A percentile compares a stretch with the other conserved stretches of the same genome.
These are phyloP conservation scores for Gymnobelideus leadbeateri DNA, from an alignment of 2,113 vertebrate species.

Conservation along the genomic window DNA sequence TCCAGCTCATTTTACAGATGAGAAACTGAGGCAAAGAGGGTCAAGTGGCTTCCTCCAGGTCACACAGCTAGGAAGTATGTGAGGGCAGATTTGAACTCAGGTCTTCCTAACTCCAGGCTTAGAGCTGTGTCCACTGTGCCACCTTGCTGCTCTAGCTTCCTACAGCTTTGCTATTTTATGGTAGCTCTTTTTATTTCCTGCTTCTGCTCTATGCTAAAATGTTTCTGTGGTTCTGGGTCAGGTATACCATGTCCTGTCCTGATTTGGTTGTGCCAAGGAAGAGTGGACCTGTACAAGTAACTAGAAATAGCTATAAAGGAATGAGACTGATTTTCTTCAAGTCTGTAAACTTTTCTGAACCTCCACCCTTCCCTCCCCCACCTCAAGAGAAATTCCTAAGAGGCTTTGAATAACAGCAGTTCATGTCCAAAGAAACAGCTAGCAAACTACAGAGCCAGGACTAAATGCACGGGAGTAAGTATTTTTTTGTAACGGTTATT, in stretches of 20 bases:
- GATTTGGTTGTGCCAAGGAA: neutral
- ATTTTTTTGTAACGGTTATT: neutral
- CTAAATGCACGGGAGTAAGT: neutral
- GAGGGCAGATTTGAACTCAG: neutral
- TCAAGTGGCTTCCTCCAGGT: neutral
- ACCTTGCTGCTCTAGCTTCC: neutral
- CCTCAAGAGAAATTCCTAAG: slow-evolving; percentile 31
- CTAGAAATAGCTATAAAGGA: slow-evolving; percentile 43
- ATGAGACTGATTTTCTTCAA: neutral
- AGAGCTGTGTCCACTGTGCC: neutral
- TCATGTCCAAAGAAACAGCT: neutral
- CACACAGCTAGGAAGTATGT: neutral
- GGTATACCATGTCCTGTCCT: neutral
- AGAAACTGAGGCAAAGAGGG: neutral
- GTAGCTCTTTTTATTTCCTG: neutral
- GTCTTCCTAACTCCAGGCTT: neutral
- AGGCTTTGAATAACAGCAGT: slow-evolving; percentile 6
- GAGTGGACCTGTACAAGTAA: neutral
- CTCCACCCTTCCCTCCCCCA: neutral
- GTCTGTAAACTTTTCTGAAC: neutral
- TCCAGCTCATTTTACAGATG: neutral
- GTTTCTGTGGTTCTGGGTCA: neutral
- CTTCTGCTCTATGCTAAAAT: neutral
- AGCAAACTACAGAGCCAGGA: neutral
- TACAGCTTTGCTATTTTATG: neutral